Base-by-base conservation (phyloP, 2,113 vertebrate species). In the Pithys albifrons region DNA sequence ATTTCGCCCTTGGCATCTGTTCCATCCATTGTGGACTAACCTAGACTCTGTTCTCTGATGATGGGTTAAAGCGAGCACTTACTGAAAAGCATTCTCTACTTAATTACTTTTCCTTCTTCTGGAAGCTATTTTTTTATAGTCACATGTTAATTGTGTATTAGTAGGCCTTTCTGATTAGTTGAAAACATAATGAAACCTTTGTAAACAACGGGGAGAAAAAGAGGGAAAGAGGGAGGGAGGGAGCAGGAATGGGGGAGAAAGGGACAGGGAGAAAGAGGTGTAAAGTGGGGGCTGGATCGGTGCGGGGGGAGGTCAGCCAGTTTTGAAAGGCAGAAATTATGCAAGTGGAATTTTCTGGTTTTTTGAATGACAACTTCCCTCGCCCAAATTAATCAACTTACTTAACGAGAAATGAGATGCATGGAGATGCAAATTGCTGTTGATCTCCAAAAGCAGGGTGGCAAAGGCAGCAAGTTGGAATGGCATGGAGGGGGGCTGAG, bases 101-200 rank as follows among this genome's bases (percentile, higher is more conserved):
- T 98, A 98, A 98, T 98, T 98, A 98, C 98, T 98, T 98, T 98
- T 98, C 97, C 97, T 98, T 98, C 98, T 98, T 98, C 98, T 98
- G 97, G 97, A 98, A 98, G 98, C 98, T 97, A 96, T 98, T 98
- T 98, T 98, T 98, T 98, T 96, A 97, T 98, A 98, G 98, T 98
- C 98, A 98, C 98, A 98, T 98, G 97, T 98, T 98, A 98, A 98
- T 98, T 98, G 98, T 98, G 97, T 98, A 98, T 98, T 98, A 98
- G 98, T 96, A 94, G 97, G 98, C 97, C 96, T 98, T 98, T 98
- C 97, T 98, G 98, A 98, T 98, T 98, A 98, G 98, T 98, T 98
- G 98, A 98, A 98, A 98, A 98, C 98, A 98, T 98, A 98, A 98
- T 98, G 98, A 98, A 98, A 98, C 98, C 98, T 98, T 98, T 98